Base-by-base conservation (phyloP, 2,888 invertebrate species). In the Leptinotarsa juncta region DNA sequence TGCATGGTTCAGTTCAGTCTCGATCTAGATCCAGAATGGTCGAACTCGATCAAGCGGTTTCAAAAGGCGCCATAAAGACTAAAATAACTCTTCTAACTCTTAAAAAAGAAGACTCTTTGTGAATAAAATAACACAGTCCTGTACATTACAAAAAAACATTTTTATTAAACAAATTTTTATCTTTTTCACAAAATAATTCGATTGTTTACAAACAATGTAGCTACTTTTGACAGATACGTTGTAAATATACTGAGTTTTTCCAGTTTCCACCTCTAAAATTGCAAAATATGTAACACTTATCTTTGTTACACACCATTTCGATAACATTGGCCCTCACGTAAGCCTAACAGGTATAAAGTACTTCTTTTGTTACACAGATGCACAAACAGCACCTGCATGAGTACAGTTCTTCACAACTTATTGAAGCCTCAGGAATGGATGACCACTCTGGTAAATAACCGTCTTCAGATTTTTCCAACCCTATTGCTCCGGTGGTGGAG, bases 111-210 rank as follows among this genome's bases (percentile, higher is more conserved):
- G 18, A 55, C 20, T 18, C 18, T 18, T 10, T 50, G 50, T 16
- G 7, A 55, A 55, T 55, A 18, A 55, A 55, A 55, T 20, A 55
- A 55, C 53, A 10, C 4, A 20, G 18, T 18, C 5, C 2, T 23
- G 4, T 65, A 48, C 65, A 65, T 65, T 65, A 65, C 48, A 65
- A 65, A 26, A 65, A 42, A 23, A 0, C 2, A 65, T 48, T 15
- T 65, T 26, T 65, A 65, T 18, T 65, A 18, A 49, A 49, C 51
- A 67, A 51, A 67, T 18, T 1, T 42, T 32, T 12, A 67, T 20
- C n/a, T 12, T 65, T 65, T 66, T 49, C n/a, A 67, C 67, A 49
- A 67, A 67, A 67, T 67, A 67, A 67, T 67, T 51, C 18, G 26
- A 67, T 67, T 48, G 51, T 49, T 67, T 14, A 67, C 26, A 67